Conservation (phyloP, 1,140 invertebrate genomes). For the Steinernema feltiae region DNA sequence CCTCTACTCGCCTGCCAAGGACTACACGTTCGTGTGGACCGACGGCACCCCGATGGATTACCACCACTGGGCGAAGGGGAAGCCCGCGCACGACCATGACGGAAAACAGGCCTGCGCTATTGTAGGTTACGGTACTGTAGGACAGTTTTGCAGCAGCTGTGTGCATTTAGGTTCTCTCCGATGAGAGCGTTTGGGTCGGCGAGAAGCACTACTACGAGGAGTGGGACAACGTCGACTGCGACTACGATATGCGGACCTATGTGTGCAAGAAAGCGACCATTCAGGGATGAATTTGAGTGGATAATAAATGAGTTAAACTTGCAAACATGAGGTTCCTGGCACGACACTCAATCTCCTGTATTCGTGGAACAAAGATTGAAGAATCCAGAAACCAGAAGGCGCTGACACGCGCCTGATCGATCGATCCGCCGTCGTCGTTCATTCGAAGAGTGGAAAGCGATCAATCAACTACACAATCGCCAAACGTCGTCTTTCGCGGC, state of each 20-base stretch:
- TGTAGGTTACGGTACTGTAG: conserved; percentile 2
- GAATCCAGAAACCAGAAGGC: too few relatives aligned
- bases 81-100: conserved; percentile 21
- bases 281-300: not conserved
- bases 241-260: conserved; percentile 18
- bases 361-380: too few relatives aligned
- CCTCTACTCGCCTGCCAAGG: conserved; percentile 2
- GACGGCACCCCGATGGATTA: conserved; percentile 21
- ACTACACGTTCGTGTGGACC: conserved; percentile 20
- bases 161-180: not conserved
- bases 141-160: not conserved
- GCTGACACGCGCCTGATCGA: too few relatives aligned
- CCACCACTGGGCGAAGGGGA: conserved; percentile 19
- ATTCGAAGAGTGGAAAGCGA: too few relatives aligned
- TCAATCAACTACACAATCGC: too few relatives aligned
- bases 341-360: too few relatives aligned
- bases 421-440: not conserved
- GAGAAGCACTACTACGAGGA: conserved; percentile 20
- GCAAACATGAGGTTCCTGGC: too few relatives aligned
- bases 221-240: conserved; percentile 24
- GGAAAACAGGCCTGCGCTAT: conserved; percentile 17
- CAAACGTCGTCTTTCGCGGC: too few relatives aligned
- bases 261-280: conserved; percentile 21
- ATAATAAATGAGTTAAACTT: not conserved
- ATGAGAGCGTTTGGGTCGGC: conserved; percentile 3